Conservation (phyloP, 2,113 vertebrate species). For the Chloropsis cyanopogon region DNA sequence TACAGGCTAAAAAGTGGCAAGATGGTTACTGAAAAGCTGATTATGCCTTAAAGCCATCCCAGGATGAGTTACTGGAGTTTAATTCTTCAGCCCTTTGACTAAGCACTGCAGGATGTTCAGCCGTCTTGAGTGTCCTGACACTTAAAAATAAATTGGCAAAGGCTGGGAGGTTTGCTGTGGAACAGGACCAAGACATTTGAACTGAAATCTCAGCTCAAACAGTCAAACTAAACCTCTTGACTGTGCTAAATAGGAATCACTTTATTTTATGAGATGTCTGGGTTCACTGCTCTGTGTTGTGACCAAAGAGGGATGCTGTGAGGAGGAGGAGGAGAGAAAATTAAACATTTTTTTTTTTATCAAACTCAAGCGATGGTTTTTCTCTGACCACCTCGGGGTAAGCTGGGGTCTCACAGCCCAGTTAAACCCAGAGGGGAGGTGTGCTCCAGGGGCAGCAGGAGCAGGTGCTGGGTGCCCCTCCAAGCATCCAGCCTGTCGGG, state of each 20-base stretch:
- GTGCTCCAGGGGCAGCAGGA: background rate
- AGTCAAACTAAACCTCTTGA: background rate
- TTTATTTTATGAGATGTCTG: background rate
- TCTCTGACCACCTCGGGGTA: background rate
- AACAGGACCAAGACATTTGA: background rate
- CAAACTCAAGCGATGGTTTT: background rate
- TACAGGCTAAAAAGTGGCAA: background rate
- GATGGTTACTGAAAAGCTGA: background rate
- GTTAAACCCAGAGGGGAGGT: fast-evolving
- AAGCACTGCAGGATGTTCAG: background rate
- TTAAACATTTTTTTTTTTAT: background rate
- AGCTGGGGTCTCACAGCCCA: background rate
- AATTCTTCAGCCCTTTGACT: background rate
- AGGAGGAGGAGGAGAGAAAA: background rate
- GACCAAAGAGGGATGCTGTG: background rate
- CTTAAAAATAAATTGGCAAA: background rate
- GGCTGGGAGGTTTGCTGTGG: background rate
- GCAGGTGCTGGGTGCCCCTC: background rate
- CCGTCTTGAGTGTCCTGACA: fast-evolving
- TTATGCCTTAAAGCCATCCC: background rate
- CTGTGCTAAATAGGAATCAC: background rate
- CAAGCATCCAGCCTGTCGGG: fast-evolving
- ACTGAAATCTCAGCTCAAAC: background rate
- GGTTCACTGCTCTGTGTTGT: background rate
- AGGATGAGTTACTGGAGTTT: background rate